Evolutionary conservation across 1,140 invertebrate genomes (phyloP).

Genomic region (Hormaphis cornu): DNA sequence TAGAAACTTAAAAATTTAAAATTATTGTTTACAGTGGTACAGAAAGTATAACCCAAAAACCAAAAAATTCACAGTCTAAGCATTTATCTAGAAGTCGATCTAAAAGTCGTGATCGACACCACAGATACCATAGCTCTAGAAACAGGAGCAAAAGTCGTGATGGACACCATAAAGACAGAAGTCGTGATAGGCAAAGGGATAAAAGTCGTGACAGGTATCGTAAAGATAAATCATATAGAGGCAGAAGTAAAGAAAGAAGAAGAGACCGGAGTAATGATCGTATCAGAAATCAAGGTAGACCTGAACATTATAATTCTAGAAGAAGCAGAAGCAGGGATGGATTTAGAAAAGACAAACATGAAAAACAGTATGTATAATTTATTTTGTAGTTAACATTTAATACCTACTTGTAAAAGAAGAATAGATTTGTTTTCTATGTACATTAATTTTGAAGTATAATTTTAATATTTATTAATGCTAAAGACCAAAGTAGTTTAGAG

Average conservation of each 20-base stretch:
- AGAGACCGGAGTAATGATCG: slow-evolving; percentile 39
- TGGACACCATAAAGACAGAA: slow-evolving; percentile 39
- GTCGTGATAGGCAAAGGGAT: slow-evolving; percentile 37
- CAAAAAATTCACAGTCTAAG: slow-evolving; percentile 38
- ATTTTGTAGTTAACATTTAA: no score
- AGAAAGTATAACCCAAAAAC: not conserved
- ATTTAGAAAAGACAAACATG: slow-evolving; percentile 38
- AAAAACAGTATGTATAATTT: slow-evolving; percentile 39
- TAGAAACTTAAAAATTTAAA: no score
- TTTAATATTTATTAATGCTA: no score
- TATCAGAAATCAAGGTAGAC: slow-evolving; percentile 40
- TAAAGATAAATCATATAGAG: slow-evolving; percentile 39
- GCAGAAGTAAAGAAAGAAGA: slow-evolving; percentile 33
- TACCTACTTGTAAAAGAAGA: no score
- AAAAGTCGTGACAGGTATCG: slow-evolving; percentile 39
- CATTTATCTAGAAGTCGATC: slow-evolving; percentile 41
- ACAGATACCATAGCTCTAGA: no score
- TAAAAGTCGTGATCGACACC: slow-evolving; percentile 29
- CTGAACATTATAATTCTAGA: slow-evolving; percentile 40
- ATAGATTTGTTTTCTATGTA: no score
- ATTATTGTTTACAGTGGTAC: not conserved
- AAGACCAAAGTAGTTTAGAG: no score
- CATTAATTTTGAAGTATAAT: no score
- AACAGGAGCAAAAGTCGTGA: slow-evolving; percentile 36
- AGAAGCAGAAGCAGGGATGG: slow-evolving; percentile 39